These are phyloP conservation scores for Uropsilus gracilis DNA, from an alignment of 2,113 vertebrate species.

Conservation along the genomic window DNA sequence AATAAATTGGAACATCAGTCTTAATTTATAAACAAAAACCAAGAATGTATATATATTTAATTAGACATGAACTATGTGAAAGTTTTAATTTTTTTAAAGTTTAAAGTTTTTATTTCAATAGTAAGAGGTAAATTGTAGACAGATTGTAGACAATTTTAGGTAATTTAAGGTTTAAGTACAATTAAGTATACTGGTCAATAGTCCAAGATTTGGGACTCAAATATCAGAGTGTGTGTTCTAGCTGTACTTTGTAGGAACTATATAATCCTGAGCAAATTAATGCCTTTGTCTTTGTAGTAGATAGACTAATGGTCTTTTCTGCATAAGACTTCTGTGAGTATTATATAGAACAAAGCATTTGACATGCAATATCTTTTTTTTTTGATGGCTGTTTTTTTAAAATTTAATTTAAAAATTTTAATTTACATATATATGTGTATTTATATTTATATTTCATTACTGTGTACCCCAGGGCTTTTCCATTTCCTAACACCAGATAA, in stretches of 20 bases:
- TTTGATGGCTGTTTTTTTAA: no score
- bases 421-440: no score
- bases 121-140: neutral
- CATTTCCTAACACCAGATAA: no score
- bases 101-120: neutral
- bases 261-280: neutral
- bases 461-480: no score
- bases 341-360: neutral
- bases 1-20: conserved; percentile 24
- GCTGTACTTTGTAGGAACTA: accelerated
- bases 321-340: neutral
- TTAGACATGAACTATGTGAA: neutral
- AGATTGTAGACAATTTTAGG: no score
- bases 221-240: neutral
- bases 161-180: neutral
- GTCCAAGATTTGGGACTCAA: neutral
- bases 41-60: neutral
- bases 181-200: neutral
- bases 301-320: neutral
- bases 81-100: neutral
- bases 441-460: no score
- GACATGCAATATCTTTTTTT: neutral
- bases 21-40: conserved; percentile 24
- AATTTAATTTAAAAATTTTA: no score
- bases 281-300: neutral